Evolutionary conservation across 2,113 vertebrate species (phyloP).

Genomic region (Prunella himalayana): DNA sequence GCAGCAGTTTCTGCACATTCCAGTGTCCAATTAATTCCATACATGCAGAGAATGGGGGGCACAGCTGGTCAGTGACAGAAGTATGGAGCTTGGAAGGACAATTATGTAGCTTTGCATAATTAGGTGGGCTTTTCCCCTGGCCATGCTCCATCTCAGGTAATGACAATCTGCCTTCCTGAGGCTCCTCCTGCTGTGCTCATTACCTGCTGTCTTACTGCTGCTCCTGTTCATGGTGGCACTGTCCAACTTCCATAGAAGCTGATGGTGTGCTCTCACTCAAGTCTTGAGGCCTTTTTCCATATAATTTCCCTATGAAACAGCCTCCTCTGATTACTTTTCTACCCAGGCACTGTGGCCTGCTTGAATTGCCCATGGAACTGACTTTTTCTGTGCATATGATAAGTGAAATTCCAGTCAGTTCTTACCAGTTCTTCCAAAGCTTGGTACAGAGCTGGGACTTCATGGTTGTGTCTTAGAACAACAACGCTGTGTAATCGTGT

Average conservation of each 20-base stretch:
- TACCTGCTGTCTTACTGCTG: background rate
- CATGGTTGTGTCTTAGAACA: background rate
- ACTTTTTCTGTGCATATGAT: background rate
- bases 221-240: background rate
- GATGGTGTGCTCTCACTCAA: accelerated
- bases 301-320: background rate
- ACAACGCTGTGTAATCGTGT: accelerated
- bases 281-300: background rate
- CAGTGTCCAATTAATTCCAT: background rate
- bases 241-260: background rate
- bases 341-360: background rate
- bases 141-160: background rate
- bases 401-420: background rate
- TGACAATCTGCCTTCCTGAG: background rate
- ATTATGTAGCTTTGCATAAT: background rate
- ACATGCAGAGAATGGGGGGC: background rate
- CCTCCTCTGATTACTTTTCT: background rate
- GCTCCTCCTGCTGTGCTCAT: background rate
- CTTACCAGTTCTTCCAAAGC: background rate
- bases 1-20: background rate
- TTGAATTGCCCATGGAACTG: background rate
- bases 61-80: background rate
- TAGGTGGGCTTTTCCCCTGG: background rate
- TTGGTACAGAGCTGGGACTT: background rate
- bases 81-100: accelerated